These are phyloP conservation scores for Galaxea fascicularis DNA, from an alignment of 92 coral and sea anemone genomes.

Conservation along the genomic window DNA sequence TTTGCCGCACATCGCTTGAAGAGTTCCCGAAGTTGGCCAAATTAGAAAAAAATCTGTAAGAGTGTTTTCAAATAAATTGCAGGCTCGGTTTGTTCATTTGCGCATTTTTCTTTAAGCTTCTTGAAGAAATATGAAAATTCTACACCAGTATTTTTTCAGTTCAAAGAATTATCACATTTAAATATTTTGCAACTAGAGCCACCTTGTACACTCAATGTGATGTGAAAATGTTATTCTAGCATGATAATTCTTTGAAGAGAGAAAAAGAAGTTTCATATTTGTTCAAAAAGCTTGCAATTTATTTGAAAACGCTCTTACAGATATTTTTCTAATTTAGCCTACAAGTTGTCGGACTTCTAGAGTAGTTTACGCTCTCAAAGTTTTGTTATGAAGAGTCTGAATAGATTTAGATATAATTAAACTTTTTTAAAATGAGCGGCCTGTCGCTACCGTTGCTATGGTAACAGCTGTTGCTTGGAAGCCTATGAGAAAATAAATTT, in stretches of 20 bases:
- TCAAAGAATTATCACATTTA: background rate
- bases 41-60: no score
- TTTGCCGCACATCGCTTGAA: background rate
- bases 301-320: background rate
- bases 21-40: no score
- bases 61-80: background rate
- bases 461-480: no score
- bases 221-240: background rate
- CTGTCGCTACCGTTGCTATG: no score
- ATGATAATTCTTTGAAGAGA: background rate
- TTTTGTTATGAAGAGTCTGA: slow-evolving; percentile 16
- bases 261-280: background rate
- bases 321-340: background rate
- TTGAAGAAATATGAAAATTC: background rate
- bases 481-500: no score
- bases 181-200: background rate
- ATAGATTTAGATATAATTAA: no score
- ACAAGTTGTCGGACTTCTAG: no score
- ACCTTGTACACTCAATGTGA: background rate
- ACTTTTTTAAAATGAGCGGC: no score
- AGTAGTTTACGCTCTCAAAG: background rate
- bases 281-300: no score
- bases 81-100: background rate
- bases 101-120: no score
- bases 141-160: background rate